These are phyloP conservation scores for Trypoxylus dichotomus DNA, from an alignment of 1,140 invertebrate species.

Conservation along the genomic window DNA sequence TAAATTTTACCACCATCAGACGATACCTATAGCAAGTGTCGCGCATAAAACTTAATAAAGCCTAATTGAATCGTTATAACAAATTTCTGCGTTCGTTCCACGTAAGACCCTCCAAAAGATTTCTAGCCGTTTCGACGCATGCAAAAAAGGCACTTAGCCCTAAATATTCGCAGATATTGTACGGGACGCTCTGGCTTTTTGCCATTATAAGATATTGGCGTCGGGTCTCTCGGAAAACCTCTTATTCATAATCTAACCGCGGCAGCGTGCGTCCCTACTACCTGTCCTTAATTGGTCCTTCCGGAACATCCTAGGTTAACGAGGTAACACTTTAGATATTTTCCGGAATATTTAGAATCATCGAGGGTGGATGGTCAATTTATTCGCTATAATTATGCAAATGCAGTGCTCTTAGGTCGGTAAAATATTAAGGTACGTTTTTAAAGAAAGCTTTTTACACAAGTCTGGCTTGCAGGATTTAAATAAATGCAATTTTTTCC, in stretches of 20 bases:
- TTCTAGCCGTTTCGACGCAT: neutral
- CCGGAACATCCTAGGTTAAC: constrained; percentile 5
- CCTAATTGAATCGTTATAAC: constrained; percentile 15
- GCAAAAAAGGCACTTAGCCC: constrained; percentile 3
- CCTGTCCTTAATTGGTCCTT: constrained; percentile 20
- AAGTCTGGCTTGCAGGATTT: neutral
- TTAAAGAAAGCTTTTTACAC: neutral
- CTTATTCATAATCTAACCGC: constrained; percentile 17
- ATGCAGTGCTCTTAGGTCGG: neutral
- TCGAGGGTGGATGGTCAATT: constrained; percentile 10
- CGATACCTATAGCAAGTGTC: neutral
- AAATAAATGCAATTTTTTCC: neutral
- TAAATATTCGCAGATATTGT: neutral
- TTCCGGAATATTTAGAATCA: neutral
- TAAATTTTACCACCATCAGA: constrained; percentile 2
- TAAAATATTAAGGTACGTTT: neutral
- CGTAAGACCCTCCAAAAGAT: neutral
- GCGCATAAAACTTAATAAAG: constrained; percentile 9
- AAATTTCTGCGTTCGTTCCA: constrained; percentile 4
- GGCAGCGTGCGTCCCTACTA: neutral
- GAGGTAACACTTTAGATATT: constrained; percentile 24
- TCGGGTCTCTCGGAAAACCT: neutral
- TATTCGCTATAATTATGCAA: constrained; percentile 18
- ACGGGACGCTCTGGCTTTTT: neutral
- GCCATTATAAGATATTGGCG: constrained; percentile 17